Percentiles rank a stretch among this genome's conserved stretches.
These are phyloP conservation scores for Stigmatopora nigra DNA, from an alignment of 2,113 vertebrate species.

Conservation along the genomic window DNA sequence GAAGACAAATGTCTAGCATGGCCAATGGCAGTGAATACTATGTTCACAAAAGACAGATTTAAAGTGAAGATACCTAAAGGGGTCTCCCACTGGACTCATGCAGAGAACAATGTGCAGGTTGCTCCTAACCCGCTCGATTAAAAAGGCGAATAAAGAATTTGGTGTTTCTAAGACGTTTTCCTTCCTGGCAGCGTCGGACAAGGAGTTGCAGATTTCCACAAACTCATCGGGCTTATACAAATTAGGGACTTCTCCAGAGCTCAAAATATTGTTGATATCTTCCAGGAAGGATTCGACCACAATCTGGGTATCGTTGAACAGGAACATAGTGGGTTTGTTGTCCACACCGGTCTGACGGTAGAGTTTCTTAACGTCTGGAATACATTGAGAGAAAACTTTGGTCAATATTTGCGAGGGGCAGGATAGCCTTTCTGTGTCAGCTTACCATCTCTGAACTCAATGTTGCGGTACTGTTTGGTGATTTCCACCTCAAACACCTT, in stretches of 20 bases:
- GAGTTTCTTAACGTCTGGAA: slow-evolving; percentile 79
- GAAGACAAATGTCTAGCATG: background rate
- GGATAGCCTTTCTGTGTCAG: background rate
- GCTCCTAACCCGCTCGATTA: slow-evolving; percentile 79
- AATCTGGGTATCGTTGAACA: slow-evolving; percentile 82
- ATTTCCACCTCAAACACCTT: slow-evolving; percentile 81
- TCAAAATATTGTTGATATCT: slow-evolving; percentile 84
- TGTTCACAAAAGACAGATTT: too few species aligned
- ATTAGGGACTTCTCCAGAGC: slow-evolving; percentile 84
- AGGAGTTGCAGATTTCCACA: slow-evolving; percentile 69
- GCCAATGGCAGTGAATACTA: too few species aligned
- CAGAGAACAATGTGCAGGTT: slow-evolving; percentile 82
- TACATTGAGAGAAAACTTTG: background rate
- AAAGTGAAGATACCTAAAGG: slow-evolving; percentile 72
- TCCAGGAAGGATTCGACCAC: slow-evolving; percentile 80
- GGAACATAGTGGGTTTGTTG: slow-evolving; percentile 78
- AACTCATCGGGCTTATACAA: slow-evolving; percentile 82
- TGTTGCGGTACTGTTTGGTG: slow-evolving; percentile 79
- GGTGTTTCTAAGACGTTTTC: slow-evolving; percentile 70
- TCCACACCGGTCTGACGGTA: slow-evolving; percentile 77
- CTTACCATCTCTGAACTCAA: slow-evolving; percentile 83
- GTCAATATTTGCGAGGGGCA: background rate
- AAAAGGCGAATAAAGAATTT: slow-evolving; percentile 76
- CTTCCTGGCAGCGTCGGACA: slow-evolving; percentile 68
- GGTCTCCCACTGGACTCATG: slow-evolving; percentile 80